Conservation (phyloP, 2,888 invertebrate species). For the Cheilosia impressa region DNA sequence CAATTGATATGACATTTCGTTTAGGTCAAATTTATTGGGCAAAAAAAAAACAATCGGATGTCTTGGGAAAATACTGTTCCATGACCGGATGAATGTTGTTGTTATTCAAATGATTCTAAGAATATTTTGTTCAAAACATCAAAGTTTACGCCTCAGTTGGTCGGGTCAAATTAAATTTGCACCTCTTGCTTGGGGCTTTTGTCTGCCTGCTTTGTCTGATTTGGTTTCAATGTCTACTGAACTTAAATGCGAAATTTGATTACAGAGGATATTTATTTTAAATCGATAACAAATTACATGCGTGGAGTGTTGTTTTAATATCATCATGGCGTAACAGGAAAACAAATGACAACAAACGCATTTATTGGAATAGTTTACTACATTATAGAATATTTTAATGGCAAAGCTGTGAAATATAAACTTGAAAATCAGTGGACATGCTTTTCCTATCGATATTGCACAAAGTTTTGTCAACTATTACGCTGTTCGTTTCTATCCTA, state of each 20-base stretch:
- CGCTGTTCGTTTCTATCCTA: no score
- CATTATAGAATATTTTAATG: no score
- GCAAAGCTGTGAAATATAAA: no score
- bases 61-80: conserved; percentile 1
- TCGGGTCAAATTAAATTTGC: conserved; percentile 7
- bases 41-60: background rate
- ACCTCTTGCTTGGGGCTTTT: background rate
- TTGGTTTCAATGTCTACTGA: background rate
- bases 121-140: conserved; percentile 16
- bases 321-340: no score
- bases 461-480: no score
- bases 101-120: conserved; percentile 38
- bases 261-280: background rate
- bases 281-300: background rate
- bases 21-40: background rate
- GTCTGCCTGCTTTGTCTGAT: background rate
- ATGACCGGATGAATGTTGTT: conserved; percentile 24
- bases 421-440: no score
- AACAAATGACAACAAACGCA: no score
- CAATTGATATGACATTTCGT: conserved; percentile 5
- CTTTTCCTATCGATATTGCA: no score
- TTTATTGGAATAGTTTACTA: no score
- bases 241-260: background rate
- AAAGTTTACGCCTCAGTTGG: conserved; percentile 19
- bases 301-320: no score